Evolutionary conservation across 2,797 vertebrate species (phyloP), one percentile per base, ranked within the genome.

Genomic region (Leptatherina wallacei): DNA sequence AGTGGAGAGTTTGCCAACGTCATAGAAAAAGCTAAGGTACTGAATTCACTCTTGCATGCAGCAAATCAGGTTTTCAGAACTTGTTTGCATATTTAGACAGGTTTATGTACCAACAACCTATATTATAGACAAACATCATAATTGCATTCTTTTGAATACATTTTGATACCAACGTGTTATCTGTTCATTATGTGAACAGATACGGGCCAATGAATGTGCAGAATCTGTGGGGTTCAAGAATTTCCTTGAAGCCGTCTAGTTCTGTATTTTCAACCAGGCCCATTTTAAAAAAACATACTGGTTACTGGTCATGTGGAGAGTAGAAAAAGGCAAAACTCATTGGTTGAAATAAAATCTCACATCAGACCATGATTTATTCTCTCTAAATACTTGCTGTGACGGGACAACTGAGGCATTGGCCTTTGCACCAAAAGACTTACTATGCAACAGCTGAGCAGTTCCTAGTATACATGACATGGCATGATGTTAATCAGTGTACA

Each of bases 21-120:
- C 67, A 95, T 96, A 0, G 95, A 96, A 76, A 95, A 95, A 85
- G 95, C 95, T 3, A 96, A 96, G 94, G 95, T 95, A 83, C 4
- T 1, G 71, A 30, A 6, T 3, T 42, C 30, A 32, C 24, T 27
- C 24, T 27, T 27, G 24, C 42, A 44, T 44, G 42, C 18, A 44
- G 18, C 42, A 44, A 6, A 18, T 20, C 42, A 6, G 42, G 18
- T 18, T n/a, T n/a, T 35, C 55, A 42, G 3, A 55, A 2, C 3
- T 36, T 30, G 18, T 4, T 9, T 57, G 33, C 61, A 11, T 47
- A 33, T 67, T 57, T 38, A 49, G 33, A 65, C 9, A 27, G 22
- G 40, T 9, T 3, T 20, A 12, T 12, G 38, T 35, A 13, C 36
- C 7, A 44, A 11, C 36, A 55, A 54, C 29, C 18, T 11, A 3